These are phyloP conservation scores for Danaus plexippus DNA, from an alignment of 1,140 invertebrate species.

Conservation along the genomic window DNA sequence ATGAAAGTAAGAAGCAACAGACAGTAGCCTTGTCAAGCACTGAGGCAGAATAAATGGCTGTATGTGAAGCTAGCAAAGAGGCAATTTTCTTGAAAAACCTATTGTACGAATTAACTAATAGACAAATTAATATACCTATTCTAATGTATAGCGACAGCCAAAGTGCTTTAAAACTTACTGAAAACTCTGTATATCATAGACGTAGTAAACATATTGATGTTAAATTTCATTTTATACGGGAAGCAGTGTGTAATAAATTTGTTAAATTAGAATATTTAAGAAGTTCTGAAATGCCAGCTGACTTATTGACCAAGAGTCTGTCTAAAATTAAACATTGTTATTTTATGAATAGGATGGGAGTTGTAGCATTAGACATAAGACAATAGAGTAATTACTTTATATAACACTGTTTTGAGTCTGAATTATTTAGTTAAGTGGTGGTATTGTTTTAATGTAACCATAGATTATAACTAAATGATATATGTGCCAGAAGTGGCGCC, in stretches of 20 bases:
- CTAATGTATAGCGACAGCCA: constrained; percentile 5
- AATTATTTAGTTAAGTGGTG: too few species aligned
- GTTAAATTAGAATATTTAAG: constrained; percentile 14
- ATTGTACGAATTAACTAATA: constrained; percentile 1
- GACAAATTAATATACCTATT: constrained; percentile 4
- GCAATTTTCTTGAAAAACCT: constrained; percentile 5
- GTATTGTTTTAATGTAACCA: too few species aligned
- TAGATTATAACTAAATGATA: too few species aligned
- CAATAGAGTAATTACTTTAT: too few species aligned
- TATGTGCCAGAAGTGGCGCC: too few species aligned
- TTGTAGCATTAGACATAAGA: too few species aligned
- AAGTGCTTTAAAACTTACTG: constrained; percentile 1
- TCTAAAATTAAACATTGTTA: constrained; percentile 13
- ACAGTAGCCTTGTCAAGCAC: constrained; percentile 1
- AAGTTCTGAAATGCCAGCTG: constrained; percentile 17
- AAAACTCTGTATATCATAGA: constrained; percentile 9
- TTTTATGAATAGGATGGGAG: too few species aligned
- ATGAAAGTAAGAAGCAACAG: constrained; percentile 10
- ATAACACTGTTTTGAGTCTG: too few species aligned
- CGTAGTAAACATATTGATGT: constrained; percentile 7
- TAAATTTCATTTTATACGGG: constrained; percentile 12
- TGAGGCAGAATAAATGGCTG: constrained; percentile 4
- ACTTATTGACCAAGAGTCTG: constrained; percentile 17
- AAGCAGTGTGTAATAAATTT: constrained; percentile 13
- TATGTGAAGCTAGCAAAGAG: constrained; percentile 6